These are phyloP conservation scores for Montipora capricornis DNA, from an alignment of 64 coral and sea anemone genomes.

Conservation along the genomic window DNA sequence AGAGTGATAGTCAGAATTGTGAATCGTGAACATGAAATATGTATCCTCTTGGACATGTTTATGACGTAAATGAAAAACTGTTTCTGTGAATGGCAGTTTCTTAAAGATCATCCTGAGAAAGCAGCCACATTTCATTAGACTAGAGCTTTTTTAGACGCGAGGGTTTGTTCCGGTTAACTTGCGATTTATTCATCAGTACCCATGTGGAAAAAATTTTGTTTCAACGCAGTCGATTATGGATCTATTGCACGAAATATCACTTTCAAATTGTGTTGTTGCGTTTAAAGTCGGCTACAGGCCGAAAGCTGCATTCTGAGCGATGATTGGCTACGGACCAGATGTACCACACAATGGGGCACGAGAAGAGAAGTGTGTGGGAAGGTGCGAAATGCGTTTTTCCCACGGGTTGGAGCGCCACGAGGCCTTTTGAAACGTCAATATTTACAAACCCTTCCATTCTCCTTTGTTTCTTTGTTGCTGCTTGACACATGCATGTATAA, in stretches of 20 bases:
- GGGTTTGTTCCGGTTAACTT: background rate
- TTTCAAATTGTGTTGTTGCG: background rate
- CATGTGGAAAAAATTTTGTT: background rate
- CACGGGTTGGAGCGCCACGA: slow-evolving; percentile 53
- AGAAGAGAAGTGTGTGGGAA: slow-evolving; percentile 61
- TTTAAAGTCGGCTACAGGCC: background rate
- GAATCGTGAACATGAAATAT: too few relatives aligned
- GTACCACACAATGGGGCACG: slow-evolving; percentile 25
- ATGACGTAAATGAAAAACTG: too few relatives aligned
- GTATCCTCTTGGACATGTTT: too few relatives aligned
- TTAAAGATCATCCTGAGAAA: background rate
- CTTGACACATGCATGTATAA: background rate
- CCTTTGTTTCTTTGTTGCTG: slow-evolving; percentile 10
- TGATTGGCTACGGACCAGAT: slow-evolving; percentile 51
- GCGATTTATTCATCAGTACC: background rate
- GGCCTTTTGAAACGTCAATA: slow-evolving; percentile 48
- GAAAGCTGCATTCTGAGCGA: background rate
- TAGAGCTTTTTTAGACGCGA: background rate
- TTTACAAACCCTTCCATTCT: slow-evolving; percentile 32
- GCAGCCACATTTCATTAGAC: too few relatives aligned
- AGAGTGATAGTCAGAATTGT: background rate
- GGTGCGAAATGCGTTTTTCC: slow-evolving; percentile 43
- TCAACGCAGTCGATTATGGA: background rate
- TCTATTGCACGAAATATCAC: background rate
- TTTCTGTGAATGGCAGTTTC: background rate